A percentile compares a stretch with the other conserved stretches of the same genome.
phyloP scores from a whole-genome alignment of 1,140 invertebrate species.

The Pachyrhynchus sulphureomaculatus region DNA sequence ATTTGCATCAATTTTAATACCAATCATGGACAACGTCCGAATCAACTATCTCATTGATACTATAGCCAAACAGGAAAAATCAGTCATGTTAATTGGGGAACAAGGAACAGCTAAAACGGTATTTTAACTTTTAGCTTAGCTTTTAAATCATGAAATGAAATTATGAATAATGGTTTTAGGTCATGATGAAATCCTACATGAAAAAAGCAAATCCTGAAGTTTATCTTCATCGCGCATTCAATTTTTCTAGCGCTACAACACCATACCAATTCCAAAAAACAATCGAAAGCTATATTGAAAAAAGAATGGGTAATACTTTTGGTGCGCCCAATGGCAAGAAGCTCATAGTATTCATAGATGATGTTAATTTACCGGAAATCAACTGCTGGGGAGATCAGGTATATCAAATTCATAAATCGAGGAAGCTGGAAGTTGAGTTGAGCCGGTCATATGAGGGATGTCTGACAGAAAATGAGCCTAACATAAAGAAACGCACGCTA shows the following conservation, averaged over 20 bases:
- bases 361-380: conserved; percentile 93
- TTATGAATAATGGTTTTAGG: conserved; percentile 39
- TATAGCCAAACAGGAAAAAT: conserved; percentile 83
- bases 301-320: conserved; percentile 90
- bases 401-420: too few relatives aligned
- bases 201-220: conserved; percentile 85
- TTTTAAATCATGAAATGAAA: background rate
- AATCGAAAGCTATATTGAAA: conserved; percentile 95
- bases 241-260: conserved; percentile 94
- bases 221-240: conserved; percentile 83
- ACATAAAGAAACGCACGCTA: too few relatives aligned
- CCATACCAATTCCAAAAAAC: conserved; percentile 95
- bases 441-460: too few relatives aligned
- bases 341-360: conserved; percentile 94
- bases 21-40: conserved; percentile 91
- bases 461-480: too few relatives aligned
- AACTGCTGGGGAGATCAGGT: conserved; percentile 88
- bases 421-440: too few relatives aligned
- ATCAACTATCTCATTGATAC: conserved; percentile 88
- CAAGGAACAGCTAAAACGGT: conserved; percentile 89
- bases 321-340: conserved; percentile 91
- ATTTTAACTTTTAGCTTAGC: too few relatives aligned
- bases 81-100: conserved; percentile 85
- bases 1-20: conserved; percentile 87
- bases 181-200: conserved; percentile 96